Base-by-base conservation (phyloP, 2,888 invertebrate species). In the Dryobota labecula region DNA sequence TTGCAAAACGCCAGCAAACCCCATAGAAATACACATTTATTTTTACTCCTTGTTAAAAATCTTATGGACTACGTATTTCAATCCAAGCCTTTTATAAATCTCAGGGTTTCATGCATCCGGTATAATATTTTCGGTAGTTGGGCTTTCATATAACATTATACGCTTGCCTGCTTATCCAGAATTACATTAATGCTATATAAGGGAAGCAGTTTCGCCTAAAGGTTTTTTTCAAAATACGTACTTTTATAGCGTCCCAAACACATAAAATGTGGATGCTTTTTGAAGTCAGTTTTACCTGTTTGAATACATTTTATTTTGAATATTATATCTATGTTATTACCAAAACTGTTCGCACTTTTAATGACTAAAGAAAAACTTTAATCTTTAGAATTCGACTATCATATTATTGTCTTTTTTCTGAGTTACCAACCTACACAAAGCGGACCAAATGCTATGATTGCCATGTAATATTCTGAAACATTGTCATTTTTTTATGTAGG, bases 51-150 rank as follows among this genome's bases (percentile, higher is more conserved):
- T 18, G 2, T n/a, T 27, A 15, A 2, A 1, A 60, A 76, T 30
- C 4, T 18, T 20, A 36, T 45, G 33, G n/a, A 33, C 27, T 6
- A 62, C 15, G 15, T 49, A 33, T n/a, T n/a, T 9, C 53, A 70
- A 53, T 77, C 13, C 15, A 45, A 74, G 38, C 15, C 27, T 49
- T 58, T 54, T 47, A 33, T 53, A 57, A 53, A 77, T 60, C 41
- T 63, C 36, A 15, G 53, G 18, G 15, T 64, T 63, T 63, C 20
- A 33, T 54, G 61, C 54, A 58, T 30, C n/a, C n/a, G 38, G 18
- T 49, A 64, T 13, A 57, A 78, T 74, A 67, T 80, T 65, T 76
- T 80, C 36, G 41, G 51, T 62, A 68, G 56, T 64, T 45, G 63
- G 24, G 56, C 18, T 73, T 74, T 75, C 30, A 64, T 53, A 61